Base-by-base conservation (phyloP, 2,113 vertebrate genomes). In the Poeciliopsis occidentalis region DNA sequence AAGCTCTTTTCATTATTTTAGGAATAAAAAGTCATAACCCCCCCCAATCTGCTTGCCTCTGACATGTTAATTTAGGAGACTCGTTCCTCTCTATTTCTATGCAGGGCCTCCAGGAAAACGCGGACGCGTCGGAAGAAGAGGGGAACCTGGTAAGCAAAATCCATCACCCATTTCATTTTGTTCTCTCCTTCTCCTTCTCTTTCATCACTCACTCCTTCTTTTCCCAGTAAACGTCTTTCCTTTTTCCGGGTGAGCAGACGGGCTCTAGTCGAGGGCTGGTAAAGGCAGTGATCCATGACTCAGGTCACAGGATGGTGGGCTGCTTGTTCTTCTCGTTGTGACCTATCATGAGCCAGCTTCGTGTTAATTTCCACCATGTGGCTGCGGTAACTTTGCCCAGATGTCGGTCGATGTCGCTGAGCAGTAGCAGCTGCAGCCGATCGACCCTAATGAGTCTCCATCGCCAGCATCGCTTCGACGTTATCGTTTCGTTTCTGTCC, bases 101-200 rank as follows among this genome's bases (percentile, higher is more conserved):
- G 60, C 92, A 99, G 97, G 97, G 22, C 96, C 96, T 87, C 97
- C 97, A 0, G 97, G 97, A 90, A 96, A 97, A 81, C 95, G 97
- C 13, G 97, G 97, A 80, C 94, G 97, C 83, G 94, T 97, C 0
- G 97, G 97, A 87, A 94, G 96, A 90, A 93, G 95, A 51, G 97
- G 97, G 15, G 97, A 98, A 72, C 93, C 96, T 0, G 97, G 97
- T 98, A 88, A 96, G 95, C 73, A 75, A 85, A 30, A 34, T 22
- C 62, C 64, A 29, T 54, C 75, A 82, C 79, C 82, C 81, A 61
- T 69, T 79, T 68, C 63, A 67, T 66, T 76, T 71, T 63, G 75
- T 85, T 79, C 22, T 80, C 24, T 27, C 66, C n/a, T n/a, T 60
- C 30, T 81, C 12, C 67, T 41, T 39, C 54, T 81, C 71, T 84